Evolutionary conservation across 2,113 vertebrate species (phyloP).

Genomic region (Oreotrochilus melanogaster): DNA sequence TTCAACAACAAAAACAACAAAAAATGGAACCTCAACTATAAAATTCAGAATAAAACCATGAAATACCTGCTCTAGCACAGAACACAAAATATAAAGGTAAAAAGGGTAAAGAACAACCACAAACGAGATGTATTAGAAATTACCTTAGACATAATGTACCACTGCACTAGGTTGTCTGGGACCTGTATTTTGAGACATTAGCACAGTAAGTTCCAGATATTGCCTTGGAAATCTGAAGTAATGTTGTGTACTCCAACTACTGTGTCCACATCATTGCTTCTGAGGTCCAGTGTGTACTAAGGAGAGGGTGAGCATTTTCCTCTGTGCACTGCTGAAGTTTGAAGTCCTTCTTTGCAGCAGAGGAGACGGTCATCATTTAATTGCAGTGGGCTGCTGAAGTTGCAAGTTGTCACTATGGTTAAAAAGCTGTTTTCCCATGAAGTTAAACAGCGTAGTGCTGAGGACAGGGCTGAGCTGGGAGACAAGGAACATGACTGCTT

Average conservation of each 20-base stretch:
- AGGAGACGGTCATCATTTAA: background rate
- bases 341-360: background rate
- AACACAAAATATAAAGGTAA: background rate
- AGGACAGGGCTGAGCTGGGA: background rate
- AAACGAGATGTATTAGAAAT: background rate
- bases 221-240: conserved; percentile 35
- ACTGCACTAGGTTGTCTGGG: background rate
- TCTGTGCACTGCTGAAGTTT: background rate
- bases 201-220: background rate
- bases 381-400: background rate
- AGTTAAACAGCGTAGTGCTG: fast-evolving
- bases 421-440: background rate
- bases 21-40: background rate
- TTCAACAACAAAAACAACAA: background rate
- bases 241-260: background rate
- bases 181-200: background rate
- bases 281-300: background rate
- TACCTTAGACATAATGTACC: background rate
- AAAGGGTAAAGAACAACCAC: conserved; percentile 4
- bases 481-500: background rate
- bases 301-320: background rate
- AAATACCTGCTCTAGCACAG: background rate
- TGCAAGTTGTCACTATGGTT: background rate
- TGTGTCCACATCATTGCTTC: background rate
- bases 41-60: background rate